Evolutionary conservation across 1,140 invertebrate species (phyloP), one percentile per base, ranked within the genome.

Genomic region (Diachasma alloeum): DNA sequence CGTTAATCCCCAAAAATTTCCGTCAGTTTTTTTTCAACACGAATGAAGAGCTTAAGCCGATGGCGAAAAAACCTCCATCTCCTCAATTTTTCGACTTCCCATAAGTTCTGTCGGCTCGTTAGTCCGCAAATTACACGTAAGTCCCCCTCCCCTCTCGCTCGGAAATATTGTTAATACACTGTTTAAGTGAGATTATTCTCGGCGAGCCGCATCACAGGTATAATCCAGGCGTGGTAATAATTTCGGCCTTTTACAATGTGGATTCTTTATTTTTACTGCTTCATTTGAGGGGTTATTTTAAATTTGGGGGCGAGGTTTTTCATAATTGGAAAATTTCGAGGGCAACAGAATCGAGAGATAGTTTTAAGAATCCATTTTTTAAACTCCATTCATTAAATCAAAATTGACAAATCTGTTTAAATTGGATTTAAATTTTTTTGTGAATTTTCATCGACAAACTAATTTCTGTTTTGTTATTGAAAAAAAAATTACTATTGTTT

Each of bases 101-200:
- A 44, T 74, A 42, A 76, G 74, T 76, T 59, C 3, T 77, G 68
- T 73, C 75, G 69, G 70, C 75, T 76, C 69, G 68, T 79, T 74
- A 79, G 75, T 74, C 69, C 31, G 74, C 75, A 77, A 79, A 79
- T 79, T 76, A 76, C 69, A 71, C 48, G 37, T 48, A 31, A 59
- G n/a, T 59, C 17, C 8, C 22, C 53, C 9, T 10, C 17, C 4
- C 22, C 53, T 59, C 17, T 59, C 13, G 4, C 26, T 22, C 24
- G 22, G 17, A 70, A 5, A 36, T 68, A 76, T 69, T 19, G 56
- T 44, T 76, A 63, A 76, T 76, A 76, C 69, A 76, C 70, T 76
- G 67, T 17, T 76, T 59, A 69, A 59, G 31, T 8, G 42, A 46
- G 24, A 26, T 70, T 67, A 63, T 67, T 39, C 46, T 19, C 24